Percentiles rank a stretch among this genome's conserved stretches.
phyloP scores from a whole-genome alignment of 2,113 vertebrate species.

The Indicator maculatus region DNA sequence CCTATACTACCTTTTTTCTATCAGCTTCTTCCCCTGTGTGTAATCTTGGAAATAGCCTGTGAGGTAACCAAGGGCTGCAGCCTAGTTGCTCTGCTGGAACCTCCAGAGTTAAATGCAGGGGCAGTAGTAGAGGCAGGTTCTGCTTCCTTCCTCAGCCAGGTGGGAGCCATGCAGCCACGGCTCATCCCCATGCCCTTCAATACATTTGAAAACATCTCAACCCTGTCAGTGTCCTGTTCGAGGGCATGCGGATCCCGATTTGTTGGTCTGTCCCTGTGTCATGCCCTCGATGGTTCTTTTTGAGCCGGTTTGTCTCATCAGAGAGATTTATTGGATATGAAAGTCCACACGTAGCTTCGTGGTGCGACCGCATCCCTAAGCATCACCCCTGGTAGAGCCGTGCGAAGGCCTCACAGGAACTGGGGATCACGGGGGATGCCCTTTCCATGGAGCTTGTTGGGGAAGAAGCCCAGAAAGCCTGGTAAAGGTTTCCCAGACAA shows the following conservation, averaged over 20 bases:
- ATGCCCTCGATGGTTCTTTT: too few relatives aligned
- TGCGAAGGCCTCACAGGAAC: background rate
- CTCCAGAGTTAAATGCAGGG: background rate
- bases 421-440: background rate
- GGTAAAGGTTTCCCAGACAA: background rate
- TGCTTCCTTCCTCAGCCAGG: background rate
- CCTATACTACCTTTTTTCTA: background rate
- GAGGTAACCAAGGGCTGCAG: background rate
- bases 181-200: background rate
- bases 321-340: fast-evolving
- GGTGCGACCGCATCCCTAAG: background rate
- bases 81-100: background rate
- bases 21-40: background rate
- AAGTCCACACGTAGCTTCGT: too few relatives aligned
- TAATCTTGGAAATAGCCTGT: fast-evolving
- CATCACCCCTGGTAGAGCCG: background rate
- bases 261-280: fast-evolving
- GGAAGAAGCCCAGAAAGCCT: background rate
- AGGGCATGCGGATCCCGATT: fast-evolving
- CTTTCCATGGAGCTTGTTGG: background rate
- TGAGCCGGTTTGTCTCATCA: background rate
- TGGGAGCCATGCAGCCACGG: fast-evolving
- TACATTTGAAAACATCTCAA: fast-evolving
- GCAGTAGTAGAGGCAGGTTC: background rate
- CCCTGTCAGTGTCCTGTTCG: background rate